Evolutionary conservation across 1,140 invertebrate genomes (phyloP).

Genomic region (Lineus longissimus): DNA sequence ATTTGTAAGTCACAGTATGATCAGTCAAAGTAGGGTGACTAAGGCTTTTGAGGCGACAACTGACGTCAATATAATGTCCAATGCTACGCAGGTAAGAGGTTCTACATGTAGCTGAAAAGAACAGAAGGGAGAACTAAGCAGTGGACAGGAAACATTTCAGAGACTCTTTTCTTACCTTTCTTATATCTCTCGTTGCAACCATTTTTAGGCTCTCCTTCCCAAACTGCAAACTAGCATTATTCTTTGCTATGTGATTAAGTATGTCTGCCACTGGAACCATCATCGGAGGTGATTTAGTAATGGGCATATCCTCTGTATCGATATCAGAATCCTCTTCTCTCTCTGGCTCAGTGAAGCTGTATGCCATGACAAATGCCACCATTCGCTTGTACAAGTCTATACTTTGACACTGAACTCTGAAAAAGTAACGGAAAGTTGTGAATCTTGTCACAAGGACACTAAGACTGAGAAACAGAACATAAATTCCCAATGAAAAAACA

Average conservation of each 20-base stretch:
- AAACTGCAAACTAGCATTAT: conserved; percentile 52
- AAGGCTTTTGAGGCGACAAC: too few relatives aligned
- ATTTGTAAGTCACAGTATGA: too few relatives aligned
- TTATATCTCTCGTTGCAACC: conserved; percentile 42
- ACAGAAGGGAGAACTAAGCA: too few relatives aligned
- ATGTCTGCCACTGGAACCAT: conserved; percentile 56
- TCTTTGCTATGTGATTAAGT: conserved; percentile 51
- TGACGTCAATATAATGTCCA: too few relatives aligned
- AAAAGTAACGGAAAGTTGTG: conserved; percentile 12
- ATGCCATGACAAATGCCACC: conserved; percentile 56
- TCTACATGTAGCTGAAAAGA: too few relatives aligned
- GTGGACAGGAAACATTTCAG: too few relatives aligned
- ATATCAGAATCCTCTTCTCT: conserved; percentile 24
- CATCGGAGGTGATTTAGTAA: conserved; percentile 33
- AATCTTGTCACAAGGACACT: too few relatives aligned
- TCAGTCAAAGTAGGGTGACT: too few relatives aligned
- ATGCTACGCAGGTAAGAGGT: too few relatives aligned
- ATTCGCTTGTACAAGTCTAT: conserved; percentile 50
- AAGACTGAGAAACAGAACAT: conserved; percentile 5
- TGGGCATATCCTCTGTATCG: conserved; percentile 20
- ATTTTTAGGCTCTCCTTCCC: conserved; percentile 47
- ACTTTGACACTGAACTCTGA: conserved; percentile 28
- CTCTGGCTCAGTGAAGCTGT: conserved; percentile 53
- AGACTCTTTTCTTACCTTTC: conserved; percentile 43
- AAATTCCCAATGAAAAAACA: too few relatives aligned